Base-by-base conservation (phyloP, 2,113 vertebrate genomes). In the Hystrix cristata region DNA sequence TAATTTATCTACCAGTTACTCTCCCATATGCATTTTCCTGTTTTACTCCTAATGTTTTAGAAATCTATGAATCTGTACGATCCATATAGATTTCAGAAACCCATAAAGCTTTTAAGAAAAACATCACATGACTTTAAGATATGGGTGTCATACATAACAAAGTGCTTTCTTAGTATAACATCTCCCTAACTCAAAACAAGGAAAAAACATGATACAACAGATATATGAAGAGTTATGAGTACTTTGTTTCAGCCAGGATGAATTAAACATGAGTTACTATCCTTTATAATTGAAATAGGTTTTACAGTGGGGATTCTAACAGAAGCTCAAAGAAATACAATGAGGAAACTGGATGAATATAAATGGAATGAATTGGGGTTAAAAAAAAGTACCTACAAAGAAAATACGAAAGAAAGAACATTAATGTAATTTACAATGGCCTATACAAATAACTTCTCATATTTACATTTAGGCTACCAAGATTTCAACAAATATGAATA, bases 351-450 rank as follows among this genome's bases (percentile, higher is more conserved):
- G 64, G 51, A 95, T 76, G 23, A 65, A 67, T 53, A 98, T 92
- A 96, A 62, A 34, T 67, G 71, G 29, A 96, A 96, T 90, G 3
- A 38, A 90, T 1, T 76, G 65, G 89, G 83, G 12, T 13, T 23
- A 29, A 71, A 65, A 89, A 95, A 87, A 34, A 72, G 29, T 38
- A 81, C 1, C 5, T 46, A 53, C 0, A 23, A 60, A 38, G 4
- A 94, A 89, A 93, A 96, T 97, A 81, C 51, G 71, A 0, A 95
- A 74, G 34, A 79, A 96, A 93, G 94, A 88, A 38, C n/a, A 53
- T 23, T 48, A 5, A 18, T 79, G 87, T n/a, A 38, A 16, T 23
- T 92, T 72, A 3, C 8, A 87, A 87, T 57, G 57, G 21, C 27
- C 92, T 93, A 74, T 34, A 60, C 55, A 87, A 51, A 34, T 94